Evolutionary conservation across 1,140 invertebrate species (phyloP).

Genomic region (Cyrtorhinus lividipennis): DNA sequence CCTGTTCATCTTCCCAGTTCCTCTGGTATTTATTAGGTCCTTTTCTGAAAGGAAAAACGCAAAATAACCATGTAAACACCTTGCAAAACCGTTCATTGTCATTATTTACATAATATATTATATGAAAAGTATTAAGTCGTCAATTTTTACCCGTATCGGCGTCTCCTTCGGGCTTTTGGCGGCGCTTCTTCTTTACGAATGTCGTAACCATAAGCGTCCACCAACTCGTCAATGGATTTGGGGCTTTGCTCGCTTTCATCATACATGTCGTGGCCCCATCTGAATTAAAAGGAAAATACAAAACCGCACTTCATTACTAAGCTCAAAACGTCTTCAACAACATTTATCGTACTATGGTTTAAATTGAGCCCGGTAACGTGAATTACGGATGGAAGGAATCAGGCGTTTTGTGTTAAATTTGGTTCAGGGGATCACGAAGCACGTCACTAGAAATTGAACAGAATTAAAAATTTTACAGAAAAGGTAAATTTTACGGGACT

Average conservation of each 20-base stretch:
- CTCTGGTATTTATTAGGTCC: conserved; percentile 81
- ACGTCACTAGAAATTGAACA: too few relatives aligned
- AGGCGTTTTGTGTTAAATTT: too few relatives aligned
- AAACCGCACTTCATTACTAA: conserved; percentile 31
- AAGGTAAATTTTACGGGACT: too few relatives aligned
- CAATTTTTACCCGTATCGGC: conserved; percentile 59
- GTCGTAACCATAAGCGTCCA: conserved; percentile 85
- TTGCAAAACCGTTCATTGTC: too few relatives aligned
- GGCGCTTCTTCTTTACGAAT: conserved; percentile 84
- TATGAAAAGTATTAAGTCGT: conserved; percentile 3
- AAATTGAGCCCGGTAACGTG: too few relatives aligned
- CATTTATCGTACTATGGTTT: conserved; percentile 15
- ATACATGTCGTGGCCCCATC: conserved; percentile 84
- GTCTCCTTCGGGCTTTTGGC: conserved; percentile 64
- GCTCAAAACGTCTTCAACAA: background rate
- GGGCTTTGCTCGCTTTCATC: conserved; percentile 67
- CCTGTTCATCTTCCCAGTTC: conserved; percentile 83
- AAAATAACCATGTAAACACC: conserved; percentile 19
- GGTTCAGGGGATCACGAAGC: too few relatives aligned
- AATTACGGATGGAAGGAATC: too few relatives aligned
- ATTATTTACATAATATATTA: conserved; percentile 9
- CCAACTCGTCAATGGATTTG: conserved; percentile 73
- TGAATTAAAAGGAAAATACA: too few relatives aligned
- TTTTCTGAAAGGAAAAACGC: conserved; percentile 37
- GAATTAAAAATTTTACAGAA: too few relatives aligned